phyloP scores from a whole-genome alignment of 2,113 vertebrate genomes.

The Xyrauchen texanus region DNA sequence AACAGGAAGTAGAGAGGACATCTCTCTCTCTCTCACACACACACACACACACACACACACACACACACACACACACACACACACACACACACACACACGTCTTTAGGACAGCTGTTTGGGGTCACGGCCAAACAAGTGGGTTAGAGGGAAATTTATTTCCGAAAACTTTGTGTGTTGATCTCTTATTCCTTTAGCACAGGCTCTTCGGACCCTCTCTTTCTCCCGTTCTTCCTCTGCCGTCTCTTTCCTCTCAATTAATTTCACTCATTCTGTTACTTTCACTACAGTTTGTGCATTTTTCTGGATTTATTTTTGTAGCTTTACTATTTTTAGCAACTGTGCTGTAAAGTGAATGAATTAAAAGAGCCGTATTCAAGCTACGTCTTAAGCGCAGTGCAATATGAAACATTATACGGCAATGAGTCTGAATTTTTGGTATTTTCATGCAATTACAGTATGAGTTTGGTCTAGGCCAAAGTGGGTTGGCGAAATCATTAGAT shows the following conservation, averaged over 20 bases:
- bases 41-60: neutral
- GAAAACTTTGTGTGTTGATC: conserved; percentile 39
- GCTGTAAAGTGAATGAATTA: too few species aligned
- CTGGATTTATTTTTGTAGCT: neutral
- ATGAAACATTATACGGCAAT: too few species aligned
- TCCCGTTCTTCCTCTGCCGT: conserved; percentile 30
- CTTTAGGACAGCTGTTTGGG: conserved; percentile 48
- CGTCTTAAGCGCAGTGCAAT: too few species aligned
- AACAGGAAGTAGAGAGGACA: conserved; percentile 34
- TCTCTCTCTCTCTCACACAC: conserved; percentile 46
- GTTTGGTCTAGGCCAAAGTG: too few species aligned
- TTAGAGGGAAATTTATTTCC: conserved; percentile 41
- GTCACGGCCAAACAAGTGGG: conserved; percentile 51
- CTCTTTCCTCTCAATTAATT: conserved; percentile 7
- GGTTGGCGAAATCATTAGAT: too few species aligned
- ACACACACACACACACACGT: conserved; percentile 9
- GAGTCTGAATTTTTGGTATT: too few species aligned
- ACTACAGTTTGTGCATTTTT: neutral
- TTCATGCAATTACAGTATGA: too few species aligned
- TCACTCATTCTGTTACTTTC: neutral
- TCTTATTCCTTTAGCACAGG: conserved; percentile 6
- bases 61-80: conserved; percentile 27
- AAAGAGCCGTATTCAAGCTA: too few species aligned
- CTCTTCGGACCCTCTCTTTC: conserved; percentile 40
- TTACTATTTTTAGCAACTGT: too few species aligned